Evolutionary conservation across 1,140 invertebrate species (phyloP).

Genomic region (Ceratitis capitata): DNA sequence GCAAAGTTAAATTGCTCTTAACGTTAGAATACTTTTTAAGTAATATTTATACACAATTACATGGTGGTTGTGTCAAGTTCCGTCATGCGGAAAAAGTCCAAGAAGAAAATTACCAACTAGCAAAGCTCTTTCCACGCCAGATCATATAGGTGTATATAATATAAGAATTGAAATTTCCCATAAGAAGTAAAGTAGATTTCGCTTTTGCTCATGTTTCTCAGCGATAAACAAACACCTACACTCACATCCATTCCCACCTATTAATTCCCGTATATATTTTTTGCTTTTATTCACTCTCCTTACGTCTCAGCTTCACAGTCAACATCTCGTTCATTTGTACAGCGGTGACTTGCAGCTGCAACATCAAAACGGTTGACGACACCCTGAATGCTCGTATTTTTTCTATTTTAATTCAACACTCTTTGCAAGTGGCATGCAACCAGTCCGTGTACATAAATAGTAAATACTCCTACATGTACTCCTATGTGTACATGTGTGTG

Average conservation of each 20-base stretch:
- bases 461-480: background rate
- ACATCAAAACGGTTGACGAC: conserved; percentile 4
- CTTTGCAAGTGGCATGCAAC: background rate
- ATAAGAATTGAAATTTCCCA: background rate
- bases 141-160: too few species aligned
- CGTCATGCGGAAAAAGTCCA: too few species aligned
- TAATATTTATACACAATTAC: background rate
- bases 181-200: conserved; percentile 11
- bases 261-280: background rate
- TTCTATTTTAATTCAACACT: conserved; percentile 26
- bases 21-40: too few species aligned
- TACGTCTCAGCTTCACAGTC: background rate
- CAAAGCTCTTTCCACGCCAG: too few species aligned
- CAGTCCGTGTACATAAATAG: background rate
- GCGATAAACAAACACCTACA: background rate
- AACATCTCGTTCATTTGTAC: background rate
- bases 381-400: conserved; percentile 22
- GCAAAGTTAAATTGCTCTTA: too few species aligned
- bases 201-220: conserved; percentile 2
- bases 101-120: too few species aligned
- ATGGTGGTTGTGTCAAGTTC: too few species aligned
- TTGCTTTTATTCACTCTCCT: background rate
- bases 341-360: conserved; percentile 18
- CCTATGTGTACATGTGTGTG: background rate
- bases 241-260: background rate